phyloP scores from a whole-genome alignment of 2,113 vertebrate genomes.

The Sander lucioperca region DNA sequence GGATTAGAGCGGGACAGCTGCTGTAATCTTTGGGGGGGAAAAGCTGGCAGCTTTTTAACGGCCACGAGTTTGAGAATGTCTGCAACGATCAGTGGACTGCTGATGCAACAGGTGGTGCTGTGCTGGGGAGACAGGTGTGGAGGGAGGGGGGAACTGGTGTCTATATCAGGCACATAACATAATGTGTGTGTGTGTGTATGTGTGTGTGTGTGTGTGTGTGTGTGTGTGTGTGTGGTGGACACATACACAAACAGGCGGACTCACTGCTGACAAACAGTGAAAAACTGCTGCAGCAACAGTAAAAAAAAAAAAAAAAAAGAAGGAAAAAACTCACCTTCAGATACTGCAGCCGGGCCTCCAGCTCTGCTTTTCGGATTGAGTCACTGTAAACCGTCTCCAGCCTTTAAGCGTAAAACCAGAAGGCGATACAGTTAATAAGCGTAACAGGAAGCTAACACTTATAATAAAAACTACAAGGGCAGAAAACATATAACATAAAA shows the following conservation, averaged over 20 bases:
- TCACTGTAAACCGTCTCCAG: constrained; percentile 93
- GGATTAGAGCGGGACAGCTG: constrained; percentile 75
- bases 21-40: constrained; percentile 49
- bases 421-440: constrained; percentile 44
- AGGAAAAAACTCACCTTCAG: constrained; percentile 89
- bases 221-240: constrained; percentile 12
- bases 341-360: constrained; percentile 94
- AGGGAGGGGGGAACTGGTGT: constrained; percentile 21
- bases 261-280: constrained; percentile 12
- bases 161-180: constrained; percentile 36
- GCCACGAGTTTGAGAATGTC: constrained; percentile 44
- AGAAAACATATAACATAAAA: too few species aligned
- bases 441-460: constrained; percentile 23
- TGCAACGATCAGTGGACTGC: constrained; percentile 42
- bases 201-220: constrained; percentile 21
- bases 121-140: constrained; percentile 63
- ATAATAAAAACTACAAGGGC: constrained; percentile 37
- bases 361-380: constrained; percentile 91
- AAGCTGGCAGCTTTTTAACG: constrained; percentile 41
- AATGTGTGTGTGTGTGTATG: constrained; percentile 29
- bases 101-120: constrained; percentile 70
- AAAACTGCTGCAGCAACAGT: background rate
- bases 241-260: constrained; percentile 20
- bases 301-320: background rate
- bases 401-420: constrained; percentile 73